phyloP scores from a whole-genome alignment of 2,888 invertebrate genomes.

The Orgyia antiqua region DNA sequence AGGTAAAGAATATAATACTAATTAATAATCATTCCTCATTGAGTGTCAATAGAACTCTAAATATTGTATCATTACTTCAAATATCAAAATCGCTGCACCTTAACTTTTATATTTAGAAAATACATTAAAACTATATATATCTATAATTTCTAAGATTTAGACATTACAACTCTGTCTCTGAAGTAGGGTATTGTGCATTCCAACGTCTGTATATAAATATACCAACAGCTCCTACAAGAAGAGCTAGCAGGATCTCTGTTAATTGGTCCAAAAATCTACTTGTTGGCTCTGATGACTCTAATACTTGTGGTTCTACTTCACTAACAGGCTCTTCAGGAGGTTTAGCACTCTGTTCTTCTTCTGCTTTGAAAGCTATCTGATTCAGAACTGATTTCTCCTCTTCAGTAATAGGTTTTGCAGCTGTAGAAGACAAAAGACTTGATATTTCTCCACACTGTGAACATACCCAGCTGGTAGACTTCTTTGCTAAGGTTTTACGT shows the following conservation, averaged over 20 bases:
- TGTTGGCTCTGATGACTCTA: conserved; percentile 57
- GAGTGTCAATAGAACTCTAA: too few species aligned
- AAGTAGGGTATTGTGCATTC: conserved; percentile 42
- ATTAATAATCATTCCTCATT: conserved; percentile 6
- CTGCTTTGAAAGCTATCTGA: conserved; percentile 73
- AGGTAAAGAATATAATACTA: conserved; percentile 1
- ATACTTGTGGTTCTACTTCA: conserved; percentile 47
- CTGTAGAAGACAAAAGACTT: conserved; percentile 58
- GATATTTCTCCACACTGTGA: conserved; percentile 64
- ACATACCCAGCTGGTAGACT: conserved; percentile 73
- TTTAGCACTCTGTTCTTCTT: conserved; percentile 60
- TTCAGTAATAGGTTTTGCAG: conserved; percentile 67
- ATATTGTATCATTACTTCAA: too few species aligned
- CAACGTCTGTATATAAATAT: conserved; percentile 69
- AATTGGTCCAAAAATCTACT: conserved; percentile 63
- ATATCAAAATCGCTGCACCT: too few species aligned
- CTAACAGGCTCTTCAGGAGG: conserved; percentile 44
- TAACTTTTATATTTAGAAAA: too few species aligned
- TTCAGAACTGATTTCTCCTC: conserved; percentile 68
- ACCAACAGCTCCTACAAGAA: conserved; percentile 62
- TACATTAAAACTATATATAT: conserved; percentile 27
- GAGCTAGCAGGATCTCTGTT: conserved; percentile 60
- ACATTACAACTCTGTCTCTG: conserved; percentile 51
- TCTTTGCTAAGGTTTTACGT: conserved; percentile 86
- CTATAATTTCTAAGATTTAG: conserved; percentile 14